Evolutionary conservation across 2,113 vertebrate species (phyloP), one percentile per base, ranked within the genome.

Genomic region (Genyomyrus donnyi): DNA sequence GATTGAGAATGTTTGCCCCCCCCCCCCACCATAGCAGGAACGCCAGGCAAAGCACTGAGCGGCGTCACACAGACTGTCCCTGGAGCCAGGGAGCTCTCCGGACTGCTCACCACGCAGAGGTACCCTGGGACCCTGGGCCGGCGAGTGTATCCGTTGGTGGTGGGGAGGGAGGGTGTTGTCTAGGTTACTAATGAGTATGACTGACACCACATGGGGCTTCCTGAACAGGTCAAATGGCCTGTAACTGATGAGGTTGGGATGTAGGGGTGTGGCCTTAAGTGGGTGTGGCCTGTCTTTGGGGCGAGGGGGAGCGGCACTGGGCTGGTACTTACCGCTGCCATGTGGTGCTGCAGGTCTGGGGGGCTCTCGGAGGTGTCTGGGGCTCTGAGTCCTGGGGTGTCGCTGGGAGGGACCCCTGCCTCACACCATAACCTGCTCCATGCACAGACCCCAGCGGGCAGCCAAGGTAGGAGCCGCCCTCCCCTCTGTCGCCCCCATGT

Each of bases 91-190:
- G 98, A 99, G 91, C 96, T 97, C 13, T 95, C 97, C 0, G 97
- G 98, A 89, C 95, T 99, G 90, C 96, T 98, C 70, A 93, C 96
- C 89, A 90, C 97, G 86, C 95, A 97, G 88, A 98, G 96, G 98
- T 99, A 96, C 95, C 97, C n/a, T 27, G 48, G 11, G 13, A 27
- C 13, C 19, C n/a, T 27, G 48, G 11, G 13, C 15, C 13, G 9
- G 56, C 56, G 1, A 49, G 45, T 31, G 52, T 56, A 6, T 8
- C 7, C 17, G 0, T 24, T 46, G 84, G 86, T n/a, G 86, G 49
- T 27, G 15, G 19, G 53, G 53, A 21, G 53, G 53, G 5, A 0
- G 0, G 19, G 31, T 4, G 3, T 9, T 42, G 52, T 5, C 31
- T 46, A 17, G 49, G 86, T 52, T 31, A 31, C 35, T 27, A 21